phyloP scores from a whole-genome alignment of 2,888 invertebrate genomes.

The Gortyna flavago region DNA sequence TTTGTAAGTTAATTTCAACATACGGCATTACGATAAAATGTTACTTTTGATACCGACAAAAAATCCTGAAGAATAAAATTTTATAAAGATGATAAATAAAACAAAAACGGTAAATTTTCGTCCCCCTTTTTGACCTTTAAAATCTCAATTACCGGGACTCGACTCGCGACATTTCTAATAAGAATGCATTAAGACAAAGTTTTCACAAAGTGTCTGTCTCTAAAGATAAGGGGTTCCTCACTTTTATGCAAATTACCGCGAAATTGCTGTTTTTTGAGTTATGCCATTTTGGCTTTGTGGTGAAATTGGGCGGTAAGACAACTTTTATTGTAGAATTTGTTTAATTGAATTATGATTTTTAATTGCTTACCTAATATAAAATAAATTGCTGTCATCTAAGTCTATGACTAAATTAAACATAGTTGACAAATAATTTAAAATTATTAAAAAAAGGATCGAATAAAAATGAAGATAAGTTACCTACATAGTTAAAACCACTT shows the following conservation, averaged over 20 bases:
- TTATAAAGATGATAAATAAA: constrained; percentile 41
- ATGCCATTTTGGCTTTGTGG: constrained; percentile 58
- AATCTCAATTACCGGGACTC: constrained; percentile 76
- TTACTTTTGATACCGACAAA: background rate
- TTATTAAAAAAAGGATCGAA: background rate
- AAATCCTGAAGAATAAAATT: background rate
- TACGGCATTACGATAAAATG: background rate
- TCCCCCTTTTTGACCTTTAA: constrained; percentile 78
- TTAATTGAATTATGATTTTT: background rate
- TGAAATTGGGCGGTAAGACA: background rate
- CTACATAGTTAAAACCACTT: background rate
- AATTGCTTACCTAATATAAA: background rate
- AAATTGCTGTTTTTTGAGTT: constrained; percentile 78
- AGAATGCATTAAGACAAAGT: constrained; percentile 87
- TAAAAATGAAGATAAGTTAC: too few species aligned
- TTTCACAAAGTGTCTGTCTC: constrained; percentile 86
- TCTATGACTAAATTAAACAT: background rate
- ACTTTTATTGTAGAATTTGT: background rate
- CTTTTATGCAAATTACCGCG: constrained; percentile 85
- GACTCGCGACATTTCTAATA: constrained; percentile 74
- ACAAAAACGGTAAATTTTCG: constrained; percentile 58
- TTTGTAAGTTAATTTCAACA: constrained; percentile 23
- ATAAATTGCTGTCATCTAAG: background rate
- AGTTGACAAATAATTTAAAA: background rate
- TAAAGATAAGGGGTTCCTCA: constrained; percentile 85